Percentiles rank a stretch among this genome's conserved stretches.
phyloP scores from a whole-genome alignment of 1,140 invertebrate genomes.

The Cherax quadricarinatus region DNA sequence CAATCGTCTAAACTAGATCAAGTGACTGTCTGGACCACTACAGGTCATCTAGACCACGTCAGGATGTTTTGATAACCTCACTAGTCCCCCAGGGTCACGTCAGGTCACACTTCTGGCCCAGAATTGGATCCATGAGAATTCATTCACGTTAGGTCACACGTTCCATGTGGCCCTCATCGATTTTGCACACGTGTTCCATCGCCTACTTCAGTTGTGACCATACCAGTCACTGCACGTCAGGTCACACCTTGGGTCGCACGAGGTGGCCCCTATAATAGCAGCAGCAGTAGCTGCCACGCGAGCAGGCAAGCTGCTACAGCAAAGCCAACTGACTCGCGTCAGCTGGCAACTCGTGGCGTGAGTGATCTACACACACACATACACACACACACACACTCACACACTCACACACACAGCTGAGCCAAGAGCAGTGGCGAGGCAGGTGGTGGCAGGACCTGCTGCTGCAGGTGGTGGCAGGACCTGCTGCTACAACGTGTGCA shows the following conservation, averaged over 20 bases:
- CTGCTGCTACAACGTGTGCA: neutral
- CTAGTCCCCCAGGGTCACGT: too few relatives aligned
- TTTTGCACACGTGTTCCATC: neutral
- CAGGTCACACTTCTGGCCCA: neutral
- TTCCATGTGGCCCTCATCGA: neutral
- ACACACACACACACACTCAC: too few relatives aligned
- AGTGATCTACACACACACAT: conserved; percentile 7
- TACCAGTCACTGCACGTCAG: too few relatives aligned
- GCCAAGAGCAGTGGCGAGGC: neutral
- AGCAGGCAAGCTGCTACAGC: neutral
- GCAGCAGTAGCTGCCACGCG: neutral
- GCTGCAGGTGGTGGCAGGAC: neutral
- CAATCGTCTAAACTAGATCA: too few relatives aligned
- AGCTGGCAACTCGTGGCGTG: conserved; percentile 18
- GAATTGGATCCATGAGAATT: neutral
- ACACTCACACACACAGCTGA: conserved; percentile 18
- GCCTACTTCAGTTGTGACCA: too few relatives aligned
- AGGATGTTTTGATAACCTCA: too few relatives aligned
- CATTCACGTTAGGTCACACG: neutral
- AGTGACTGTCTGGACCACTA: too few relatives aligned
- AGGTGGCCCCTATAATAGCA: neutral
- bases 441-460: neutral
- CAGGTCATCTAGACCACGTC: too few relatives aligned
- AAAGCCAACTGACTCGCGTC: conserved; percentile 17
- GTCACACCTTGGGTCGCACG: neutral